Evolutionary conservation across 2,888 invertebrate species (phyloP).

Genomic region (Blastobasis adustella): DNA sequence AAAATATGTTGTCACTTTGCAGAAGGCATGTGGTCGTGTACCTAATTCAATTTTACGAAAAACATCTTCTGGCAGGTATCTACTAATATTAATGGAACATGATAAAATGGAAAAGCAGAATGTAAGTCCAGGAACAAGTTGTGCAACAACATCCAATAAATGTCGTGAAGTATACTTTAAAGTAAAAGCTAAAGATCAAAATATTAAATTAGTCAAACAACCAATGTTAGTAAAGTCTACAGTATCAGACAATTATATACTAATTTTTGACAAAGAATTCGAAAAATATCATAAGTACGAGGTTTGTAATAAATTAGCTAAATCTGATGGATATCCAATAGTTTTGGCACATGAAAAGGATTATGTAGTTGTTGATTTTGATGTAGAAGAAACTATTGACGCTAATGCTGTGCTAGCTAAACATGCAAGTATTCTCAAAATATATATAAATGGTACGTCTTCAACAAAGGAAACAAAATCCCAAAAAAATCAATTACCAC

Average conservation of each 20-base stretch:
- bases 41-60: constrained; percentile 28
- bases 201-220: constrained; percentile 16
- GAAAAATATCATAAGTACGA: constrained; percentile 29
- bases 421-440: constrained; percentile 38
- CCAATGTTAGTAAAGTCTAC: constrained; percentile 36
- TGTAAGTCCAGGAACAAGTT: neutral
- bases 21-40: constrained; percentile 4
- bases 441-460: constrained; percentile 22
- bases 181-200: constrained; percentile 26
- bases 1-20: neutral
- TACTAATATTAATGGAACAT: constrained; percentile 19
- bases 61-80: constrained; percentile 21
- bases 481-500: too few species aligned
- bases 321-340: too few species aligned
- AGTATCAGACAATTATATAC: constrained; percentile 35
- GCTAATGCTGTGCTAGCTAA: constrained; percentile 35
- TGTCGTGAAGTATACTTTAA: constrained; percentile 6
- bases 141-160: too few species aligned
- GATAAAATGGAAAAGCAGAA: constrained; percentile 2
- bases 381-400: constrained; percentile 23
- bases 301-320: too few species aligned
- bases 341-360: constrained; percentile 23
- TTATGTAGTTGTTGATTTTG: constrained; percentile 33
- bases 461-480: constrained; percentile 1
- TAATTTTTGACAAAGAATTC: constrained; percentile 52